phyloP scores from a whole-genome alignment of 23 tunicate species.

The Styela clava region DNA sequence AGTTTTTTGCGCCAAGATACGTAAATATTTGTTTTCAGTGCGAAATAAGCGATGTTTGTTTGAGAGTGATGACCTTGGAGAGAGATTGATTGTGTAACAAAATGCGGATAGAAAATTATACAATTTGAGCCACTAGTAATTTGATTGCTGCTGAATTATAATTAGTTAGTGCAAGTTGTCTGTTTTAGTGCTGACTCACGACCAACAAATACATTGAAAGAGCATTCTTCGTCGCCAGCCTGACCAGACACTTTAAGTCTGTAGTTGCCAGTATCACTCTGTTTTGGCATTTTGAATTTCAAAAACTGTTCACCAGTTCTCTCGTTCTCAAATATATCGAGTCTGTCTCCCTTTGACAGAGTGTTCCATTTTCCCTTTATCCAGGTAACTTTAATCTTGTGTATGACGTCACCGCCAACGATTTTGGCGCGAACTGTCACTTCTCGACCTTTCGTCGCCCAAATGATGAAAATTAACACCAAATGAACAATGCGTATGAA shows the following conservation, averaged over 20 bases:
- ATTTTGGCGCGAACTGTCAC: slow-evolving; percentile 63
- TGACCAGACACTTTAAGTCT: slow-evolving; percentile 71
- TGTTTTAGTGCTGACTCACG: no score
- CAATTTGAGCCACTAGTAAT: no score
- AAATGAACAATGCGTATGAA: no score
- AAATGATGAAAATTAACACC: not conserved
- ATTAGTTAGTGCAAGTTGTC: no score
- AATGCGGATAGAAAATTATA: no score
- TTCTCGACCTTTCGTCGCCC: slow-evolving; percentile 44
- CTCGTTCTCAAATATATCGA: slow-evolving; percentile 76
- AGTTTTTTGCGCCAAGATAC: no score
- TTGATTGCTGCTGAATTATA: no score
- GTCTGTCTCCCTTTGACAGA: slow-evolving; percentile 93
- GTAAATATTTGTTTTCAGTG: no score
- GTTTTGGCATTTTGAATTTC: slow-evolving; percentile 80
- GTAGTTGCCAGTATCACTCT: slow-evolving; percentile 78
- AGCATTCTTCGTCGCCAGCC: slow-evolving; percentile 75
- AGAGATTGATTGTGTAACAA: no score
- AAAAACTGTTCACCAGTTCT: slow-evolving; percentile 70
- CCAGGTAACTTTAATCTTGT: slow-evolving; percentile 75
- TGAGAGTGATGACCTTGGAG: no score
- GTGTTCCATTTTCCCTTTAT: slow-evolving; percentile 99
- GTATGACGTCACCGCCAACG: slow-evolving; percentile 54
- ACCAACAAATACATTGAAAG: slow-evolving; percentile 79
- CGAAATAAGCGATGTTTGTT: no score